Conservation (phyloP, 2,113 vertebrate species). For the Notothenia coriiceps region DNA sequence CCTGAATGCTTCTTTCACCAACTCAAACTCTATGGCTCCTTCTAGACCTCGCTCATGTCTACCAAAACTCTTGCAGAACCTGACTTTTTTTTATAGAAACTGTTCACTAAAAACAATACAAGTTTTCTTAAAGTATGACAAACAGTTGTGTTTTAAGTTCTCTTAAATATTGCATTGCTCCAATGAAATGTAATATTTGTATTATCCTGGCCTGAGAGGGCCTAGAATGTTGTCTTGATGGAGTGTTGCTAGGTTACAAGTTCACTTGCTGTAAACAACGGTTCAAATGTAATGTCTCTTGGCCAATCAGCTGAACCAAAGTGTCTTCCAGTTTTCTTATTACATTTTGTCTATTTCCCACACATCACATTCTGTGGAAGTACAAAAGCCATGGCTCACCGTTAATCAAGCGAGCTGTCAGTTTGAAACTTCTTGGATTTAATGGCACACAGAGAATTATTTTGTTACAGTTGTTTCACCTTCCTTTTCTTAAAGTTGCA, state of each 20-base stretch:
- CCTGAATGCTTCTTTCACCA: no score
- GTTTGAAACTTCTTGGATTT: slow-evolving; percentile 13
- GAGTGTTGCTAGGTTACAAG: slow-evolving; percentile 18
- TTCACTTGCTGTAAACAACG: background rate
- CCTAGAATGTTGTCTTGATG: background rate
- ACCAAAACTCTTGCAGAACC: background rate
- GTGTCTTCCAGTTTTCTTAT: background rate
- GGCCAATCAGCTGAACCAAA: background rate
- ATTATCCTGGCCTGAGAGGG: background rate
- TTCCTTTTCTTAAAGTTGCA: slow-evolving; percentile 23
- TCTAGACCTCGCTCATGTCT: background rate
- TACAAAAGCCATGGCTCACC: slow-evolving; percentile 1
- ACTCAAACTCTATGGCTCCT: no score
- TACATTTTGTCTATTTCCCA: background rate
- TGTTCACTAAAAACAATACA: no score
- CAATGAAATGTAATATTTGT: background rate
- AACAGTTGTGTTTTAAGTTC: no score
- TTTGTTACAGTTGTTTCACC: slow-evolving; percentile 34
- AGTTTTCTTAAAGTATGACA: no score
- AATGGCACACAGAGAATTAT: slow-evolving; percentile 20
- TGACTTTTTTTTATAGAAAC: no score
- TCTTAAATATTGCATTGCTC: no score
- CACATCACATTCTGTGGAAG: background rate
- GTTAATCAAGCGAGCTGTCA: slow-evolving; percentile 28
- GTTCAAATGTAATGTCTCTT: background rate